These are phyloP conservation scores for Eulemur albifrons DNA, from an alignment of 2,797 vertebrate genomes.

Conservation along the genomic window DNA sequence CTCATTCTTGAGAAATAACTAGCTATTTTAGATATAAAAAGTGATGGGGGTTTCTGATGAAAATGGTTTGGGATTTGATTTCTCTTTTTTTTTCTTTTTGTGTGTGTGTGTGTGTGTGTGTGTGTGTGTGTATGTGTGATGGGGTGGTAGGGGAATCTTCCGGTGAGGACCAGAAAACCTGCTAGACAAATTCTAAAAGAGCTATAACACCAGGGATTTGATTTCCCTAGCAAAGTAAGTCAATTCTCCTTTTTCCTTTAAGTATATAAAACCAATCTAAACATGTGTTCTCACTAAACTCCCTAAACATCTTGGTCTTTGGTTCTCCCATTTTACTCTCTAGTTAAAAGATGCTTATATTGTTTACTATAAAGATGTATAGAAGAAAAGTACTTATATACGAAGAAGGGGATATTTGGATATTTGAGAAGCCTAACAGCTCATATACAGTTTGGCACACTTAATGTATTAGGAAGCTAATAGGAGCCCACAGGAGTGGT, in stretches of 20 bases:
- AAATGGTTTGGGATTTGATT: neutral
- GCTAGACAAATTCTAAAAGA: too few relatives aligned
- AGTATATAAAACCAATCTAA: neutral
- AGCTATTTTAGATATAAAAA: conserved; percentile 6
- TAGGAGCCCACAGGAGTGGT: neutral
- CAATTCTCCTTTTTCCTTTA: neutral
- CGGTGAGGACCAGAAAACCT: too few relatives aligned
- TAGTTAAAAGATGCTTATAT: neutral
- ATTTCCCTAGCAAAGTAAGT: neutral
- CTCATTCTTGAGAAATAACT: conserved; percentile 20
- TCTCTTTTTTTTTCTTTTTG: neutral
- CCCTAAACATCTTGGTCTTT: neutral
- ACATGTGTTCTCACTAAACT: conserved; percentile 23
- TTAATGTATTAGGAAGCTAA: neutral
- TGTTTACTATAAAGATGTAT: neutral
- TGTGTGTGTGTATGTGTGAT: accelerated
- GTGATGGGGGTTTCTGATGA: neutral
- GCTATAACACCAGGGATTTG: neutral
- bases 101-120: too few relatives aligned
- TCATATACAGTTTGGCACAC: neutral
- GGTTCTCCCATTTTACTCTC: neutral
- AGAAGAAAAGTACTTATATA: neutral
- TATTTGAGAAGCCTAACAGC: neutral
- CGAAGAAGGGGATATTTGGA: neutral
- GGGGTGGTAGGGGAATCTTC: too few relatives aligned